Evolutionary conservation across 2,113 vertebrate species (phyloP).

Genomic region (Vulpes ferrilata): DNA sequence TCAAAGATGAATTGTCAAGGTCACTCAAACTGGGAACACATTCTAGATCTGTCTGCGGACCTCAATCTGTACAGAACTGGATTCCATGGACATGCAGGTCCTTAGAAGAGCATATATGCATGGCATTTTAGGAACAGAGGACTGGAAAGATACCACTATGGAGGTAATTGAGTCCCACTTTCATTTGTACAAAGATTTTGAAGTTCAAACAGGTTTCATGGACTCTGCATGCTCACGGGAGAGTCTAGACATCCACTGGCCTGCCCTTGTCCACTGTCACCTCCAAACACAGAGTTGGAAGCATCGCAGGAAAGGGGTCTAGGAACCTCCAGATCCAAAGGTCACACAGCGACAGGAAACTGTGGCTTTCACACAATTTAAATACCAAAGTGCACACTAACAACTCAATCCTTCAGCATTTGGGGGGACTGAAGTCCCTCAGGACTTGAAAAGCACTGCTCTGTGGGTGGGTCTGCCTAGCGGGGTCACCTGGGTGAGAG

Average conservation of each 20-base stretch:
- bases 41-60: not conserved
- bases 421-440: not conserved
- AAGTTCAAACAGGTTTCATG: not conserved
- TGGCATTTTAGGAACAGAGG: not conserved
- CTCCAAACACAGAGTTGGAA: not conserved
- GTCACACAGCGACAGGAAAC: constrained; percentile 31
- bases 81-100: not conserved
- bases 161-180: not conserved
- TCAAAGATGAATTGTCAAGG: constrained; percentile 12
- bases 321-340: constrained; percentile 1
- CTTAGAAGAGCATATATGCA: not conserved
- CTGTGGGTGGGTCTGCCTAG: not conserved
- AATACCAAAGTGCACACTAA: not conserved
- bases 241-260: not conserved
- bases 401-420: not conserved
- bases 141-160: not conserved
- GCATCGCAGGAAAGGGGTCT: not conserved
- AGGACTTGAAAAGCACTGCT: not conserved
- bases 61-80: not conserved
- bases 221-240: not conserved
- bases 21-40: not conserved
- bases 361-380: constrained; percentile 29
- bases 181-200: not conserved
- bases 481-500: not conserved
- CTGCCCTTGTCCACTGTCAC: not conserved